Percentiles rank a stretch among this genome's conserved stretches.
Conservation (phyloP, 2,888 invertebrate species). For the Tryphoninae sp. region DNA sequence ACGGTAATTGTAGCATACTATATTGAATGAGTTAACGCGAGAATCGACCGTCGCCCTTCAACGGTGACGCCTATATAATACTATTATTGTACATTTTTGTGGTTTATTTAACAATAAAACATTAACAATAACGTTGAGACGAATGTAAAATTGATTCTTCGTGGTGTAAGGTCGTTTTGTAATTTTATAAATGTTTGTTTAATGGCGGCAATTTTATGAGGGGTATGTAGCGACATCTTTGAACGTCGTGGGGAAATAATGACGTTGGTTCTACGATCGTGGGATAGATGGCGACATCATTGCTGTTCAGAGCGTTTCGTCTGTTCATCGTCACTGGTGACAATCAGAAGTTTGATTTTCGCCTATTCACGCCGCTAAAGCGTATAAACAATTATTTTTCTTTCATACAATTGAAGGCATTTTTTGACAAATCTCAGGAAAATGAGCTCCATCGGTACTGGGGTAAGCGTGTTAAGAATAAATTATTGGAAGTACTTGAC, state of each 20-base stretch:
- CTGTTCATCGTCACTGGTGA: slow-evolving; percentile 60
- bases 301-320: slow-evolving; percentile 26
- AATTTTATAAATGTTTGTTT: background rate
- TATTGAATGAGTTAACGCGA: slow-evolving; percentile 79
- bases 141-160: slow-evolving; percentile 43
- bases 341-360: slow-evolving; percentile 72
- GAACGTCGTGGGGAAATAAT: background rate
- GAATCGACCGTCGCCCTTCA: slow-evolving; percentile 73
- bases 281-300: slow-evolving; percentile 19
- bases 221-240: slow-evolving; percentile 2
- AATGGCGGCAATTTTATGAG: background rate
- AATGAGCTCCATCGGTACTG: slow-evolving; percentile 98
- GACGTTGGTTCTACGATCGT: background rate
- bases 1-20: slow-evolving; percentile 76
- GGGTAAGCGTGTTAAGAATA: slow-evolving; percentile 85
- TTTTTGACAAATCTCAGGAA: slow-evolving; percentile 71
- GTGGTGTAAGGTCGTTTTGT: background rate
- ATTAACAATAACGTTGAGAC: slow-evolving; percentile 67
- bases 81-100: slow-evolving; percentile 81
- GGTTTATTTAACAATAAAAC: slow-evolving; percentile 81
- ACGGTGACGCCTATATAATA: slow-evolving; percentile 74
- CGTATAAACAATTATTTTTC: slow-evolving; percentile 69
- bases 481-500: slow-evolving; percentile 9
- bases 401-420: slow-evolving; percentile 21
- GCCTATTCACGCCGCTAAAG: slow-evolving; percentile 75